These are phyloP conservation scores for Subacronicta megacephala DNA, from an alignment of 2,888 invertebrate genomes.

Conservation along the genomic window DNA sequence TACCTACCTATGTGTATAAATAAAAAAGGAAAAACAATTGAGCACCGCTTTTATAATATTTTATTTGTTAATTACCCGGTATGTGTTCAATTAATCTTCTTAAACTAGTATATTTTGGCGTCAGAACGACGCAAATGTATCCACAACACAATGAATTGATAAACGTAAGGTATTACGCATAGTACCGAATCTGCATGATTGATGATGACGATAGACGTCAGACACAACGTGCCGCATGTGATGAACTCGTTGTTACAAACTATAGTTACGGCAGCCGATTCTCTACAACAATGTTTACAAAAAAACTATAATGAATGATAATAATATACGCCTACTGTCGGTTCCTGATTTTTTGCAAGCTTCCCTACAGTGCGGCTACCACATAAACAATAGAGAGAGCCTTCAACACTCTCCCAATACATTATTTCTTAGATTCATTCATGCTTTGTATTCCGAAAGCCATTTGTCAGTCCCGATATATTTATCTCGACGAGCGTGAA, in stretches of 20 bases:
- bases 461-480: conserved; percentile 62
- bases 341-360: conserved; percentile 73
- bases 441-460: conserved; percentile 49
- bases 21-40: background rate
- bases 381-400: conserved; percentile 67
- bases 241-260: conserved; percentile 17
- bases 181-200: conserved; percentile 40
- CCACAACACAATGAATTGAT: conserved; percentile 23
- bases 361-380: conserved; percentile 66
- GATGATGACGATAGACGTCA: conserved; percentile 53
- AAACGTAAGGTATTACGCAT: conserved; percentile 18
- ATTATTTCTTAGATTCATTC: conserved; percentile 43
- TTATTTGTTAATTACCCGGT: background rate
- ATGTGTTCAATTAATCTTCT: conserved; percentile 12
- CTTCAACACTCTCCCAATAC: conserved; percentile 69
- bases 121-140: conserved; percentile 16
- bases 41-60: background rate
- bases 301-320: conserved; percentile 70
- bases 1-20: background rate
- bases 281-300: conserved; percentile 66
- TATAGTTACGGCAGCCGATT: conserved; percentile 43
- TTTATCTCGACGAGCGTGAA: conserved; percentile 68
- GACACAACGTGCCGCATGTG: conserved; percentile 19
- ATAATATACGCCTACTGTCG: conserved; percentile 71
- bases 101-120: conserved; percentile 3